Conservation (phyloP, 2,113 vertebrate species). For the Caranx ignobilis region DNA sequence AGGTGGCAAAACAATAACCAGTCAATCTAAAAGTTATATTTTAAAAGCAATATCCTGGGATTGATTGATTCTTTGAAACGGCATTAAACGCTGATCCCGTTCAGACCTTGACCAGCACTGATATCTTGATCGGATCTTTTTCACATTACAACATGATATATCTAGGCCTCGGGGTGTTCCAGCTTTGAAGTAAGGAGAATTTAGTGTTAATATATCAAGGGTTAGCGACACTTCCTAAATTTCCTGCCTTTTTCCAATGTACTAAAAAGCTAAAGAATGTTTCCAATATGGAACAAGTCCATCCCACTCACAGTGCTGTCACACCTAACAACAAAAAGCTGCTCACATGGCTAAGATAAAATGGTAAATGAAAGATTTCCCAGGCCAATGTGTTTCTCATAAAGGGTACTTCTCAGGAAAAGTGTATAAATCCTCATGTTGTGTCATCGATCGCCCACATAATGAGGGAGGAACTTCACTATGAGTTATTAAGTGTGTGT, state of each 20-base stretch:
- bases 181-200: neutral
- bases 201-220: too few species aligned
- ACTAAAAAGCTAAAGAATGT: neutral
- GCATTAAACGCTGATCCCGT: too few species aligned
- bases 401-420: neutral
- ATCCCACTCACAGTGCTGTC: neutral
- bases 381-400: neutral
- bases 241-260: neutral
- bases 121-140: neutral
- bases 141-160: neutral
- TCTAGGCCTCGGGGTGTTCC: neutral
- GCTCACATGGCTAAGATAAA: neutral
- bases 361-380: neutral
- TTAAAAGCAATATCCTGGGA: neutral
- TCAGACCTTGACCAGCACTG: neutral
- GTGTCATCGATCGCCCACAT: neutral
- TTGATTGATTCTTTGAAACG: neutral
- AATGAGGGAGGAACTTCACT: slow-evolving; percentile 2
- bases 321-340: slow-evolving; percentile 2
- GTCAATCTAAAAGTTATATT: neutral
- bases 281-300: neutral
- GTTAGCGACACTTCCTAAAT: neutral
- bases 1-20: neutral
- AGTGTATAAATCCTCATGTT: neutral
- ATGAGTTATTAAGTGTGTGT: neutral